These are phyloP conservation scores for Leptinotarsa undecemlineata DNA, from an alignment of 1,140 invertebrate genomes.

Conservation along the genomic window DNA sequence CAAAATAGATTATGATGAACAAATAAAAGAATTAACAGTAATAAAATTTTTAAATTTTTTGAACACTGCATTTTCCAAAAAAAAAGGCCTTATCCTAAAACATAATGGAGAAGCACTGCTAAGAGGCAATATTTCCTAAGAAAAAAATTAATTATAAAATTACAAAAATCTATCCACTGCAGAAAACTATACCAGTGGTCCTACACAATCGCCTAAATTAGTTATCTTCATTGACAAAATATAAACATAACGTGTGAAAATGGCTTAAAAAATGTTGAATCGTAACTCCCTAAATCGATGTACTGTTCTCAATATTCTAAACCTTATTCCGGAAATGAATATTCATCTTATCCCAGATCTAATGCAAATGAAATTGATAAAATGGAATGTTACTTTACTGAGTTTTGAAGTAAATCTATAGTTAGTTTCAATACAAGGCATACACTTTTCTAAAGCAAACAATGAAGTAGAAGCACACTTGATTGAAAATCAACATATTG, in stretches of 20 bases:
- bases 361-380: background rate
- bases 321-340: background rate
- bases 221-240: constrained; percentile 14
- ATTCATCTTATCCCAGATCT: background rate
- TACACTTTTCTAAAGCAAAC: background rate
- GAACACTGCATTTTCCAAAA: constrained; percentile 20
- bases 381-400: background rate
- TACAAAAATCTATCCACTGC: constrained; percentile 35
- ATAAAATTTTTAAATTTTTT: constrained; percentile 29
- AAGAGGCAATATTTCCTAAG: constrained; percentile 17
- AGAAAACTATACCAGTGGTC: constrained; percentile 36
- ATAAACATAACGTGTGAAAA: constrained; percentile 23
- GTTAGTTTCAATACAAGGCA: background rate
- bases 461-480: background rate
- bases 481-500: background rate
- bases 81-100: background rate
- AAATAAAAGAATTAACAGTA: constrained; percentile 36
- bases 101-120: background rate
- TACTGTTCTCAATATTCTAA: background rate
- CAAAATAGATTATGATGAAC: constrained; percentile 37
- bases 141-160: constrained; percentile 36
- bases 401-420: background rate
- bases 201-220: constrained; percentile 35
- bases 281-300: background rate
- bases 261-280: background rate